Conservation (phyloP, 2,113 vertebrate genomes). For the Tor tambroides region DNA sequence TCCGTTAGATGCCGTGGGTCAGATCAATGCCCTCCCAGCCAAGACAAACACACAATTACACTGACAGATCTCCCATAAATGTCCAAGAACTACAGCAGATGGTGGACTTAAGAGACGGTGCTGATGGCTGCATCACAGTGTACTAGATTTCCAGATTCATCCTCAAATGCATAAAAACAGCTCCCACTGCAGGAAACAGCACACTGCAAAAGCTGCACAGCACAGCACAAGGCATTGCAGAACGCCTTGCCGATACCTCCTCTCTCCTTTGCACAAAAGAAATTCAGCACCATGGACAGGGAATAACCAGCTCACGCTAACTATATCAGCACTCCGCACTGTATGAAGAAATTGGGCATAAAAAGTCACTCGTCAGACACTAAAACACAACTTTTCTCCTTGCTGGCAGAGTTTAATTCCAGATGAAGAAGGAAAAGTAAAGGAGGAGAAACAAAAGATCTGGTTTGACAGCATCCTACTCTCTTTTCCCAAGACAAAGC, state of each 20-base stretch:
- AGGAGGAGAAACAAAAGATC: constrained; percentile 18
- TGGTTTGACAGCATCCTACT: constrained; percentile 44
- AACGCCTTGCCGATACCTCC: constrained; percentile 1
- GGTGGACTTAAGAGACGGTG: constrained; percentile 9
- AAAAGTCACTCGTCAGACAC: constrained; percentile 17
- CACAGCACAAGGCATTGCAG: constrained; percentile 14
- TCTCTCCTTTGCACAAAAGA: constrained; percentile 15
- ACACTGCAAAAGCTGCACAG: constrained; percentile 37
- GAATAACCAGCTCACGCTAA: not conserved
- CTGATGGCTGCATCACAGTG: constrained; percentile 27
- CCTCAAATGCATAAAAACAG: constrained; percentile 36
- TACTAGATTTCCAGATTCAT: constrained; percentile 31
- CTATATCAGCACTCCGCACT: not conserved
- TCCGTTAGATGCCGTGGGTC: not conserved
- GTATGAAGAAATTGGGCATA: not conserved
- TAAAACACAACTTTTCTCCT: constrained; percentile 31
- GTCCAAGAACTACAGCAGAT: constrained; percentile 38
- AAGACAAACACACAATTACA: constrained; percentile 43
- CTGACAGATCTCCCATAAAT: constrained; percentile 31
- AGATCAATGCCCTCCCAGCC: constrained; percentile 38
- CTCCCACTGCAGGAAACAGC: constrained; percentile 39
- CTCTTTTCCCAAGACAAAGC: constrained; percentile 49
- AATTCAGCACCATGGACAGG: constrained; percentile 47
- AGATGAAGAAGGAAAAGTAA: constrained; percentile 20
- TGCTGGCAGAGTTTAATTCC: constrained; percentile 8